Evolutionary conservation across 2,113 vertebrate genomes (phyloP), one percentile per base, ranked within the genome.

Genomic region (Cynopterus brachyotis): DNA sequence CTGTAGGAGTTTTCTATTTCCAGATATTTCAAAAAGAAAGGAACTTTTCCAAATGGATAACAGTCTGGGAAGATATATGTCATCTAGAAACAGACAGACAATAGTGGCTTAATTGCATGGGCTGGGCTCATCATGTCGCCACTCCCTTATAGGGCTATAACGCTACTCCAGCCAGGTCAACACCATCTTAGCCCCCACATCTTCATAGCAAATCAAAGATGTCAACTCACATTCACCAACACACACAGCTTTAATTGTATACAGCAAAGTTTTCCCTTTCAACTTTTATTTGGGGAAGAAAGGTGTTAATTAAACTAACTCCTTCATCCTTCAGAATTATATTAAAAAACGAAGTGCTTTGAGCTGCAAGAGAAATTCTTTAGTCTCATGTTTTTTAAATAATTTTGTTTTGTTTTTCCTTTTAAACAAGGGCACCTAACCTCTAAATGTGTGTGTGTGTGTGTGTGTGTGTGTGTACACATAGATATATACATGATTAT

Each of bases 231-330:
- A n/a, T 85, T 64, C 67, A 78, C 11, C 95, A 82, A 72, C n/a
- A 64, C 45, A 79, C n/a, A 83, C 3, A 80, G 6, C 30, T 76
- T 91, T 92, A 37, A 83, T 79, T 3, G 6, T 79, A 62, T 50
- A 90, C 60, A 78, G 45, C 59, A 45, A 96, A 88, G 5, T 59
- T 96, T 97, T 53, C 83, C 64, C 62, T 84, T 96, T 98, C 75
- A 96, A 55, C 1, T 30, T 86, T 42, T 13, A 95, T 79, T 85
- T 91, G 37, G 19, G 62, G 66, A 96, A 26, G 59, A 60, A 35
- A 92, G 76, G 93, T 97, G 69, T 95, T 98, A 98, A 98, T 97
- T 97, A 98, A 98, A 83, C 89, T 96, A 0, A 62, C 94, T 84
- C 73, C 24, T 98, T 97, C 94, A 90, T 79, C 97, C 70, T 97